Evolutionary conservation across 2,113 vertebrate species (phyloP).

Genomic region (Onychostoma macrolepis): DNA sequence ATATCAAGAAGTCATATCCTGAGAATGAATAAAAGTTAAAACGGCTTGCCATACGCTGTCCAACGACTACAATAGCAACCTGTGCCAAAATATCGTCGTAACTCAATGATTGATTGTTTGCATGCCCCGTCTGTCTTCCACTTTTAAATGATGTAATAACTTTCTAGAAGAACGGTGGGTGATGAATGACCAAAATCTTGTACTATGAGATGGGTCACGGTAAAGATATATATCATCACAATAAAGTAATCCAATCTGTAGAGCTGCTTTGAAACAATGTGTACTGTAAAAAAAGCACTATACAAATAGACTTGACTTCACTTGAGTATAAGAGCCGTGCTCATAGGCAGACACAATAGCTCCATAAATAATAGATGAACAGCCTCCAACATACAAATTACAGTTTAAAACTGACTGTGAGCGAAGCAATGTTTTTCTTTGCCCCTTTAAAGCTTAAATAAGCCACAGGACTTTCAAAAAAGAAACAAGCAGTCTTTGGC

Average conservation of each 20-base stretch:
- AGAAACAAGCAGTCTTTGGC: conserved; percentile 38
- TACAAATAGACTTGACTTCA: neutral
- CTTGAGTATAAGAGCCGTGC: neutral
- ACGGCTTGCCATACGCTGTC: too few species aligned
- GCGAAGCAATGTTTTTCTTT: conserved; percentile 59
- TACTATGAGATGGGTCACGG: neutral
- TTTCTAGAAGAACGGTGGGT: too few species aligned
- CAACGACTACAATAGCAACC: too few species aligned
- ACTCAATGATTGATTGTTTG: too few species aligned
- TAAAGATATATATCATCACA: neutral
- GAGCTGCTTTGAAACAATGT: neutral
- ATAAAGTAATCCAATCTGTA: neutral
- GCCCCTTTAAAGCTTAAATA: conserved; percentile 52
- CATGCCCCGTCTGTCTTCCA: too few species aligned
- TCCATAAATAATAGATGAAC: conserved; percentile 51
- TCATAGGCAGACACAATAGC: conserved; percentile 25
- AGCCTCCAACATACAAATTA: conserved; percentile 53
- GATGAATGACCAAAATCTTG: too few species aligned
- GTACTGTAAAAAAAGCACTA: neutral
- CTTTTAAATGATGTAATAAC: too few species aligned
- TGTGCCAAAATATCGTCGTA: too few species aligned
- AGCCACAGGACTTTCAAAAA: conserved; percentile 41
- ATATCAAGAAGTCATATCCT: too few species aligned
- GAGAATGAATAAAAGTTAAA: too few species aligned
- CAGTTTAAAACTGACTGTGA: conserved; percentile 44